Conservation (phyloP, 2,797 vertebrate species). For the Silurus aristotelis region DNA sequence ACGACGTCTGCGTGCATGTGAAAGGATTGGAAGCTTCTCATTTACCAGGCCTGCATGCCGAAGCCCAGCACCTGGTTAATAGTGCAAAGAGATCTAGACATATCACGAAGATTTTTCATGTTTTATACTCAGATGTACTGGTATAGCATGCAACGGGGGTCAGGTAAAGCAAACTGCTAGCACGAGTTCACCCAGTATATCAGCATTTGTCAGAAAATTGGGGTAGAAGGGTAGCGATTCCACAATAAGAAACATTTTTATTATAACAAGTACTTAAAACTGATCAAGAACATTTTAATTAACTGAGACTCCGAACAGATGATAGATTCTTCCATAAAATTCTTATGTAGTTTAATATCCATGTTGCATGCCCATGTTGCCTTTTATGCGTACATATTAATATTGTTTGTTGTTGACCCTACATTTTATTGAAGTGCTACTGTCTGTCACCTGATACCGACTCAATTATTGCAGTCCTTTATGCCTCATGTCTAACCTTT, state of each 20-base stretch:
- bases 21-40: background rate
- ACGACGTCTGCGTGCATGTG: conserved; percentile 2
- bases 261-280: background rate
- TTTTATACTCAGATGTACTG: background rate
- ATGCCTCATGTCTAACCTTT: conserved; percentile 21
- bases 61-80: background rate
- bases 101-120: background rate
- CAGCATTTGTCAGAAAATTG: background rate
- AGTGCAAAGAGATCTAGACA: background rate
- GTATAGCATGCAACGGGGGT: background rate
- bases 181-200: background rate
- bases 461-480: background rate
- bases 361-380: background rate
- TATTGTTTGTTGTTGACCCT: background rate
- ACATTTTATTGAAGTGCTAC: background rate
- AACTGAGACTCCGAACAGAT: too few relatives aligned
- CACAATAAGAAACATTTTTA: background rate
- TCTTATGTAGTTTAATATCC: background rate
- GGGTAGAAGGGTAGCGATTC: background rate
- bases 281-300: background rate
- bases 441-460: background rate
- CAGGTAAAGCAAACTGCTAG: background rate
- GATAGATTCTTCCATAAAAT: background rate
- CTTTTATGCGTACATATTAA: background rate
- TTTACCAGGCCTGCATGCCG: conserved; percentile 8